These are phyloP conservation scores for Malthinus flaveolus DNA, from an alignment of 2,888 invertebrate species.

Conservation along the genomic window DNA sequence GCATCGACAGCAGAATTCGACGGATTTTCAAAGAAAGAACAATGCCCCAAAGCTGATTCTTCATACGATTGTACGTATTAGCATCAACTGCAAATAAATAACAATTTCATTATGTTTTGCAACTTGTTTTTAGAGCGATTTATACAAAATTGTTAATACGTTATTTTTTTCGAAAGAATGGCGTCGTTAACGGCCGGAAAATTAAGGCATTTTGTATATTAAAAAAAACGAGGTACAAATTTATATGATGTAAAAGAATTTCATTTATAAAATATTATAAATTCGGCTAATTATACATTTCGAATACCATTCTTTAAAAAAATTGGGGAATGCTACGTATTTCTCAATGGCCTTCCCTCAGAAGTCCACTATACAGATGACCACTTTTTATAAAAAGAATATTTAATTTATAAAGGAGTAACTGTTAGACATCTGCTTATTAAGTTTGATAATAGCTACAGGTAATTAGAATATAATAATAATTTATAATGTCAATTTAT, in stretches of 20 bases:
- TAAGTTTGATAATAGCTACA: no score
- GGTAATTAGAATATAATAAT: no score
- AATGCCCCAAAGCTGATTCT: slow-evolving; percentile 46
- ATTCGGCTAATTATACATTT: slow-evolving; percentile 7
- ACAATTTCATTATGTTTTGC: slow-evolving; percentile 40
- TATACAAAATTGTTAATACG: slow-evolving; percentile 16
- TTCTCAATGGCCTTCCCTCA: no score
- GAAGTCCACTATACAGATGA: no score
- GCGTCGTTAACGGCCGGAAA: slow-evolving; percentile 3
- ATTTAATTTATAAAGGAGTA: no score
- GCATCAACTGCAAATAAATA: slow-evolving; percentile 46
- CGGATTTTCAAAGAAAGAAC: slow-evolving; percentile 45
- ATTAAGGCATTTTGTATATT: neutral
- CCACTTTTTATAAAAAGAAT: no score
- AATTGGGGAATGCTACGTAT: neutral
- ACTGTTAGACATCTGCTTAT: no score
- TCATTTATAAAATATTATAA: slow-evolving; percentile 29
- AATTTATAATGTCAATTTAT: no score
- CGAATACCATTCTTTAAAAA: neutral
- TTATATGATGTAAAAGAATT: slow-evolving; percentile 35
- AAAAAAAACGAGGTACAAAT: slow-evolving; percentile 33
- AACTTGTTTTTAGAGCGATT: slow-evolving; percentile 36
- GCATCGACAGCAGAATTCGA: slow-evolving; percentile 50
- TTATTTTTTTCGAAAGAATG: neutral
- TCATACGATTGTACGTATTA: slow-evolving; percentile 46